Evolutionary conservation across 2,888 invertebrate species (phyloP).

Genomic region (Formica aserva): DNA sequence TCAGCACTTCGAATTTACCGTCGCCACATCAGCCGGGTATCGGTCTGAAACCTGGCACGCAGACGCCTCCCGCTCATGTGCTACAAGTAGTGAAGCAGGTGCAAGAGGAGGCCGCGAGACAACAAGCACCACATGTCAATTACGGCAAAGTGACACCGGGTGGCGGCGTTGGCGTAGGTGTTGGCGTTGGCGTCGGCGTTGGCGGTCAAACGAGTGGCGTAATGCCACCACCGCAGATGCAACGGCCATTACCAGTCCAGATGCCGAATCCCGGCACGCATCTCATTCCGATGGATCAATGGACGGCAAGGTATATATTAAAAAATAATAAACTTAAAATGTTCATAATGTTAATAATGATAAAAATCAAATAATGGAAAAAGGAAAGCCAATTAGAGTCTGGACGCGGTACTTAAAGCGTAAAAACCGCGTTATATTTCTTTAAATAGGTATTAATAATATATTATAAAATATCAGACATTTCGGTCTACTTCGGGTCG

Average conservation of each 20-base stretch:
- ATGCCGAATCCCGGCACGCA: conserved; percentile 86
- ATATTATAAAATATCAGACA: no score
- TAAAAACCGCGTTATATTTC: no score
- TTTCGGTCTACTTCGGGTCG: no score
- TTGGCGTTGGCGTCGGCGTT: conserved; percentile 84
- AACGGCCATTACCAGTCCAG: conserved; percentile 86
- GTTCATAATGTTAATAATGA: no score
- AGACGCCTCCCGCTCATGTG: conserved; percentile 92
- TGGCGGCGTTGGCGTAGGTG: conserved; percentile 83
- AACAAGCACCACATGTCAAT: conserved; percentile 92
- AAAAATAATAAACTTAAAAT: no score
- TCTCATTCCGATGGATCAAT: conserved; percentile 86
- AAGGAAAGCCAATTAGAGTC: no score
- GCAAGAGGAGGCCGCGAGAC: conserved; percentile 96
- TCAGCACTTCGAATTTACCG: conserved; percentile 83
- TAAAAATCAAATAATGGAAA: no score
- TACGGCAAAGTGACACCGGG: conserved; percentile 92
- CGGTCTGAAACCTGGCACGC: conserved; percentile 90
- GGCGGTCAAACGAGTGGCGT: conserved; percentile 85
- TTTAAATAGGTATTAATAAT: no score
- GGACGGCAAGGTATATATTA: conserved; percentile 82
- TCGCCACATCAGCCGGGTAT: conserved; percentile 88
- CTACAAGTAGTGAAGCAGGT: conserved; percentile 94
- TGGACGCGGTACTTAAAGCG: no score
- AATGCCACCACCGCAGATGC: conserved; percentile 88